Percentiles rank a stretch among this genome's conserved stretches.
Evolutionary conservation across 92 coral and sea anemone species (phyloP).

Genomic region (Epizoanthus scotinus): DNA sequence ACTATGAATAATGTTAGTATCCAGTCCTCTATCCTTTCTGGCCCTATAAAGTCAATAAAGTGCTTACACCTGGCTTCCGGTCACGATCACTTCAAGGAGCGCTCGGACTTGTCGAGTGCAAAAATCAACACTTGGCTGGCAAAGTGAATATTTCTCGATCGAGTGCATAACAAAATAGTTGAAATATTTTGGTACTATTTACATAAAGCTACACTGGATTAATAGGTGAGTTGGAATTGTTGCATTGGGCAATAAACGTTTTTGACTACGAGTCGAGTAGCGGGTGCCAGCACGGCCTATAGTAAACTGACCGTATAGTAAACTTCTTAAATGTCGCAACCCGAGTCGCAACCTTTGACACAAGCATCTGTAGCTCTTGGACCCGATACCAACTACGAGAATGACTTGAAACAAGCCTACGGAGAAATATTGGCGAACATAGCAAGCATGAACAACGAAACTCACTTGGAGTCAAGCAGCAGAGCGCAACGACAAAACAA

Average conservation of each 20-base stretch:
- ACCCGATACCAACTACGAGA: conserved; percentile 34
- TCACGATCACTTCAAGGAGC: not conserved
- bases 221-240: not conserved
- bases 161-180: conserved; percentile 22
- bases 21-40: conserved; percentile 3
- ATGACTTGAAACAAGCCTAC: conserved; percentile 47
- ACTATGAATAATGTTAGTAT: not conserved
- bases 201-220: conserved; percentile 8
- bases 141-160: not conserved
- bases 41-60: not conserved
- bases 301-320: too few species aligned
- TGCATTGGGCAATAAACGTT: not conserved
- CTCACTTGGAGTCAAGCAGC: not conserved
- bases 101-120: not conserved
- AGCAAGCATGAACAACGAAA: conserved; percentile 26
- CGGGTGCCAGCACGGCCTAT: not conserved
- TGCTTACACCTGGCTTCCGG: not conserved
- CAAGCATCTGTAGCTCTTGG: not conserved
- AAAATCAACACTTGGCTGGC: conserved; percentile 25
- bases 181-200: conserved; percentile 18
- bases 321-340: conserved; percentile 21
- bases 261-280: not conserved
- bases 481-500: conserved; percentile 30
- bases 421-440: conserved; percentile 58
- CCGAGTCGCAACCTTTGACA: conserved; percentile 28